Evolutionary conservation across 2,888 invertebrate species (phyloP).

Genomic region (Lasioglossum marginatum): DNA sequence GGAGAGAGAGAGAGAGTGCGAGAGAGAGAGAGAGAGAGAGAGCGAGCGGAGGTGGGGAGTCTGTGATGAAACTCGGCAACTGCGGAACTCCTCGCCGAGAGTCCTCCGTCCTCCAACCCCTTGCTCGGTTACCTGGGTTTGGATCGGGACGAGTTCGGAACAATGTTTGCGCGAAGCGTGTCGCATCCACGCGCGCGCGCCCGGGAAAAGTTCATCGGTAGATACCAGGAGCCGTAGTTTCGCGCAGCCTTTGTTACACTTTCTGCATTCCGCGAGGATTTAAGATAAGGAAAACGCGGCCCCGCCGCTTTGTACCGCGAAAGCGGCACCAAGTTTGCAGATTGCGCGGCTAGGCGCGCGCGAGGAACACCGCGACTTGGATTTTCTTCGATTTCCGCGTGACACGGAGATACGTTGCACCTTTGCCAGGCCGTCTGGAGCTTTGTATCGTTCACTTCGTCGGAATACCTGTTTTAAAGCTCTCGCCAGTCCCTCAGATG

Average conservation of each 20-base stretch:
- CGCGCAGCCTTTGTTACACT: conserved; percentile 44
- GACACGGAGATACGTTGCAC: conserved; percentile 12
- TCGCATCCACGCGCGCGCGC: conserved; percentile 18
- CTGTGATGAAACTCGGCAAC: neutral
- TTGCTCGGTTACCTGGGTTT: neutral
- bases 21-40: neutral
- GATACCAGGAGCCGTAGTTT: conserved; percentile 37
- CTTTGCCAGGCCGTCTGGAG: neutral
- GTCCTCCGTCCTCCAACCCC: neutral
- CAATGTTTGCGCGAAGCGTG: conserved; percentile 53
- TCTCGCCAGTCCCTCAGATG: neutral
- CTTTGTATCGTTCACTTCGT: neutral
- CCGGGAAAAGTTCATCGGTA: conserved; percentile 54
- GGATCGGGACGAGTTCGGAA: conserved; percentile 50
- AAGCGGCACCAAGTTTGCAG: conserved; percentile 36
- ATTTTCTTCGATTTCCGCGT: conserved; percentile 3
- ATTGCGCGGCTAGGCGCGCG: conserved; percentile 30
- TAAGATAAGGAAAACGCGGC: conserved; percentile 38
- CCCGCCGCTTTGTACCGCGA: conserved; percentile 43
- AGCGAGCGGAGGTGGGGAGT: neutral
- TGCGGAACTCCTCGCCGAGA: neutral
- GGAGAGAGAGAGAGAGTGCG: neutral
- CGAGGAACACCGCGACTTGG: conserved; percentile 8
- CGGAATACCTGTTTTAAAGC: neutral
- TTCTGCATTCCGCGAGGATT: conserved; percentile 48